Evolutionary conservation across 1,140 invertebrate species (phyloP).

Genomic region (Asbolus verrucosus): DNA sequence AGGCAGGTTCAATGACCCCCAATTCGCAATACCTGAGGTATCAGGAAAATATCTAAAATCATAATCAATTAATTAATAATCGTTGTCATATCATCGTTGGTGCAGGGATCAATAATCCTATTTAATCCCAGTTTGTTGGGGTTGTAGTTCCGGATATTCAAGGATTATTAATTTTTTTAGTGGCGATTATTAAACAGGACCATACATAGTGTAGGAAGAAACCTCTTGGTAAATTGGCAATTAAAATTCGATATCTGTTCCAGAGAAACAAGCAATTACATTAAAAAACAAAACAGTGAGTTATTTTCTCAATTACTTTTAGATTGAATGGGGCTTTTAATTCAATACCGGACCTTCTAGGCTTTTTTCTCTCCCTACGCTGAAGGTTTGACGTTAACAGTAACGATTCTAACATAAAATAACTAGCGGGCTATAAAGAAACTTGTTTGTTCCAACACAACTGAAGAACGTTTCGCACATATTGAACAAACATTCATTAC

Average conservation of each 20-base stretch:
- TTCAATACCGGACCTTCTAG: slow-evolving; percentile 40
- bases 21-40: no score
- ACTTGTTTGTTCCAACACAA: slow-evolving; percentile 33
- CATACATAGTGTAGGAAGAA: no score
- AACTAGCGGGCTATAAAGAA: slow-evolving; percentile 32
- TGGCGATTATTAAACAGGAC: no score
- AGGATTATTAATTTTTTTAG: no score
- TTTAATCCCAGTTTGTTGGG: no score
- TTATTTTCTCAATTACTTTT: slow-evolving; percentile 46
- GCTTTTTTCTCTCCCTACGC: slow-evolving; percentile 33
- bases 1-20: no score
- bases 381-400: slow-evolving; percentile 22
- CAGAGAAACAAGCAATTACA: slow-evolving; percentile 29
- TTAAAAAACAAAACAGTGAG: slow-evolving; percentile 43
- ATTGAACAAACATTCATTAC: slow-evolving; percentile 27
- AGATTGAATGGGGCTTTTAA: slow-evolving; percentile 43
- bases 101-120: no score
- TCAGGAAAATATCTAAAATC: no score
- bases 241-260: slow-evolving; percentile 43
- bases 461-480: slow-evolving; percentile 23
- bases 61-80: no score
- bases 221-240: slow-evolving; percentile 14
- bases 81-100: no score
- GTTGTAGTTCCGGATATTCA: no score
- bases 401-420: slow-evolving; percentile 31